phyloP scores from a whole-genome alignment of 2,888 invertebrate genomes.

The Liodrosophila aerea region DNA sequence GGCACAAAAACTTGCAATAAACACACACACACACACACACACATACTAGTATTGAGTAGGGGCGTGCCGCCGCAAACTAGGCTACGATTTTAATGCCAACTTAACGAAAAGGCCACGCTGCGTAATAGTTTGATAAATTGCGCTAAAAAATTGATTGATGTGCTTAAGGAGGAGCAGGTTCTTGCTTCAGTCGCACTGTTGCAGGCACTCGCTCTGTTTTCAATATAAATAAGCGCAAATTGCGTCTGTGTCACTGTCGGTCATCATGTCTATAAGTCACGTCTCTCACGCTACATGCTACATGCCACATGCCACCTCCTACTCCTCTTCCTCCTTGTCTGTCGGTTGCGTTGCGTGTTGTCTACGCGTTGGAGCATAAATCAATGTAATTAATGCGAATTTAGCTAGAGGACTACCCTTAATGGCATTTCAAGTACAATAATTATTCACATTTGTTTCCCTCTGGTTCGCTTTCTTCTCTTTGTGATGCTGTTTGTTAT shows the following conservation, averaged over 20 bases:
- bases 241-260: conserved; percentile 45
- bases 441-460: conserved; percentile 64
- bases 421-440: conserved; percentile 65
- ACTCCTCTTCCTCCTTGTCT: too few species aligned
- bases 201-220: conserved; percentile 28
- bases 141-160: conserved; percentile 74
- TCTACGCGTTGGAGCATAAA: conserved; percentile 63
- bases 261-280: conserved; percentile 62
- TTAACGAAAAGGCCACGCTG: conserved; percentile 24
- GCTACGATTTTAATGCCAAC: conserved; percentile 49
- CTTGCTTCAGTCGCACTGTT: not conserved
- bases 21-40: conserved; percentile 3
- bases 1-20: conserved; percentile 23
- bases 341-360: conserved; percentile 4
- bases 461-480: not conserved
- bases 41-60: conserved; percentile 2
- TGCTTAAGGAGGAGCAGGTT: conserved; percentile 5
- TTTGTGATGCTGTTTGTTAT: conserved; percentile 2
- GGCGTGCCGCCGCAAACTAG: conserved; percentile 66
- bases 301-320: too few species aligned
- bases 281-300: conserved; percentile 9
- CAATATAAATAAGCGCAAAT: conserved; percentile 46
- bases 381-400: conserved; percentile 76
- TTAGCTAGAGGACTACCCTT: conserved; percentile 54
- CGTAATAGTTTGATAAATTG: conserved; percentile 76